phyloP scores from a whole-genome alignment of 1,140 invertebrate genomes.

The Berghia stephanieae region DNA sequence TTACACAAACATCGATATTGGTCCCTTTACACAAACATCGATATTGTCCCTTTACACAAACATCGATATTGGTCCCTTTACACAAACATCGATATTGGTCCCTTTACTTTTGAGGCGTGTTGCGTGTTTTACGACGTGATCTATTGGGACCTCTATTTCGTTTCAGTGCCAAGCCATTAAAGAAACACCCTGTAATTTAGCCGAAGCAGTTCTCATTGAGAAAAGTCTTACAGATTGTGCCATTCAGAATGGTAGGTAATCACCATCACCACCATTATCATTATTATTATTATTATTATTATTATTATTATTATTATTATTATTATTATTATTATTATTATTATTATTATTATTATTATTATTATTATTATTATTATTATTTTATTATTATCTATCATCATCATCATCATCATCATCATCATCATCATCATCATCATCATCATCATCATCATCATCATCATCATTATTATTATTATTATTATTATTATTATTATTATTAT shows the following conservation, averaged over 20 bases:
- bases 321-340: neutral
- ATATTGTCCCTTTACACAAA: no score
- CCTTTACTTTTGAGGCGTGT: neutral
- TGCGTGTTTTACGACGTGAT: neutral
- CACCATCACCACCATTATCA: neutral
- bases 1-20: neutral
- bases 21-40: neutral
- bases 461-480: constrained; percentile 14
- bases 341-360: neutral
- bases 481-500: constrained; percentile 27
- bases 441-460: neutral
- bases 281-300: neutral
- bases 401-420: constrained; percentile 12
- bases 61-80: no score
- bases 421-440: constrained; percentile 10
- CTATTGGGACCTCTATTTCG: neutral
- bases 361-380: no score
- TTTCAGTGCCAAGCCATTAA: neutral
- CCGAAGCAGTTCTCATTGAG: neutral
- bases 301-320: neutral
- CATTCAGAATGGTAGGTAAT: no score
- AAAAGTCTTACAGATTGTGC: no score
- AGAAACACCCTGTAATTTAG: neutral
- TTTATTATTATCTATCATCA: no score
- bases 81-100: no score